Conservation (phyloP, 2,888 invertebrate genomes). For the Phanerotoma sp. region DNA sequence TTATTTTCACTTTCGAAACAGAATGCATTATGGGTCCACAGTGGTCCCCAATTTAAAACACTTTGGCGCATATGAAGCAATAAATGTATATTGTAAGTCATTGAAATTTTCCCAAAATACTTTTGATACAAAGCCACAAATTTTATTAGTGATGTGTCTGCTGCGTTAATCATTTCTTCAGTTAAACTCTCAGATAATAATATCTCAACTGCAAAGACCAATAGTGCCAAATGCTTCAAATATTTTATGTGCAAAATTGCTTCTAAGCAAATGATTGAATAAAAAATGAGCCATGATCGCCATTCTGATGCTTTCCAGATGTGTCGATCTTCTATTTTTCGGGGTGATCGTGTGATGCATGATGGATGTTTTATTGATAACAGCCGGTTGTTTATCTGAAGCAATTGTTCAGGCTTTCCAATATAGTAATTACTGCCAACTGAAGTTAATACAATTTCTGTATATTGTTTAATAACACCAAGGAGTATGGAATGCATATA, state of each 20-base stretch:
- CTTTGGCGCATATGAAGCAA: slow-evolving; percentile 12
- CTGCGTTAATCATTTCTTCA: neutral
- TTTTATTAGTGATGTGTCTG: slow-evolving; percentile 3
- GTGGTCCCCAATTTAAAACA: slow-evolving; percentile 13
- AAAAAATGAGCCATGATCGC: slow-evolving; percentile 21
- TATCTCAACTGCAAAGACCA: slow-evolving; percentile 11
- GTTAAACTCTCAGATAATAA: slow-evolving; percentile 6
- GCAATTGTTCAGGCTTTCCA: slow-evolving; percentile 13
- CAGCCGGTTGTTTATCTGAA: slow-evolving; percentile 13
- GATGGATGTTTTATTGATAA: slow-evolving; percentile 14
- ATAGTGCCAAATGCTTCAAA: slow-evolving; percentile 7
- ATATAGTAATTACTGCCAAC: slow-evolving; percentile 16
- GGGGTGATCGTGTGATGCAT: slow-evolving; percentile 15
- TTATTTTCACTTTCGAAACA: slow-evolving; percentile 20
- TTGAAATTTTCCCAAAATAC: slow-evolving; percentile 5
- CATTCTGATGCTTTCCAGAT: slow-evolving; percentile 23
- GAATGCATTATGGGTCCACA: slow-evolving; percentile 19
- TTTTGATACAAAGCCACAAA: slow-evolving; percentile 8
- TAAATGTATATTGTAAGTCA: slow-evolving; percentile 23
- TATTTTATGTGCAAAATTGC: slow-evolving; percentile 20
- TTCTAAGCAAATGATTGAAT: slow-evolving; percentile 15
- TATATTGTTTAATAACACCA: slow-evolving; percentile 13
- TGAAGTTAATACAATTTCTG: slow-evolving; percentile 10
- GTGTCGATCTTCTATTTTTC: neutral
- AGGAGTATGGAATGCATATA: slow-evolving; percentile 20